A percentile compares a stretch with the other conserved stretches of the same genome.
These are phyloP conservation scores for Proisotoma minuta DNA, from an alignment of 2,888 invertebrate genomes.

Conservation along the genomic window DNA sequence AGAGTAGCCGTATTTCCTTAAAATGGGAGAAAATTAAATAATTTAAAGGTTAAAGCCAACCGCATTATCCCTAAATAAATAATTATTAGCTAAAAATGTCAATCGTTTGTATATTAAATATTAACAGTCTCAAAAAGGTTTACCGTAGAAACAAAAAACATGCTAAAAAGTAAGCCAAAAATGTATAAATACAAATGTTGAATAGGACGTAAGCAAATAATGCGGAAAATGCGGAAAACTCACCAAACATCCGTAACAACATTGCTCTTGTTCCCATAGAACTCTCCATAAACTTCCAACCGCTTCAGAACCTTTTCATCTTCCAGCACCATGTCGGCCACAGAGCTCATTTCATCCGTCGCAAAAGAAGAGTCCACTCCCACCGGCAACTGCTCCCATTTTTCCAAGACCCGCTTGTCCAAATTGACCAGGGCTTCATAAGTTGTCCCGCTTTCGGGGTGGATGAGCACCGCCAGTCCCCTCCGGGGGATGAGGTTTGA, in stretches of 20 bases:
- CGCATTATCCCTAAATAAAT: too few relatives aligned
- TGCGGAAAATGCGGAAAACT: too few relatives aligned
- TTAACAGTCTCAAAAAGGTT: too few relatives aligned
- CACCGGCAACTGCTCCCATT: background rate
- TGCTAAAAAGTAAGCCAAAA: too few relatives aligned
- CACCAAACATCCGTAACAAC: slow-evolving; percentile 10
- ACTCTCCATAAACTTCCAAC: background rate
- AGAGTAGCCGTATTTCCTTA: slow-evolving; percentile 10
- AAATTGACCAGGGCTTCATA: slow-evolving; percentile 18
- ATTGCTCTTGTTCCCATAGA: slow-evolving; percentile 11
- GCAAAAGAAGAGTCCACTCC: background rate
- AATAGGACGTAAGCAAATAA: too few relatives aligned
- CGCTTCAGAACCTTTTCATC: slow-evolving; percentile 11
- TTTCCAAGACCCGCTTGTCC: slow-evolving; percentile 10
- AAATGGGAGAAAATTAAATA: background rate
- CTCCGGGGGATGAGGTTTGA: background rate
- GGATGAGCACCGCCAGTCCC: background rate
- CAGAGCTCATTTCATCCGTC: slow-evolving; percentile 7
- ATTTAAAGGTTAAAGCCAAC: too few relatives aligned
- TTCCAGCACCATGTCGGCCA: background rate
- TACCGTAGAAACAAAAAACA: too few relatives aligned
- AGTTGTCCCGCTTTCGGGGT: background rate
- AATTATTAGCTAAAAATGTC: too few relatives aligned
- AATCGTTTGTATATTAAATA: too few relatives aligned
- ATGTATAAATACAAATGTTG: background rate